Base-by-base conservation (phyloP, 2,113 vertebrate species). In the Cardinalis cardinalis region DNA sequence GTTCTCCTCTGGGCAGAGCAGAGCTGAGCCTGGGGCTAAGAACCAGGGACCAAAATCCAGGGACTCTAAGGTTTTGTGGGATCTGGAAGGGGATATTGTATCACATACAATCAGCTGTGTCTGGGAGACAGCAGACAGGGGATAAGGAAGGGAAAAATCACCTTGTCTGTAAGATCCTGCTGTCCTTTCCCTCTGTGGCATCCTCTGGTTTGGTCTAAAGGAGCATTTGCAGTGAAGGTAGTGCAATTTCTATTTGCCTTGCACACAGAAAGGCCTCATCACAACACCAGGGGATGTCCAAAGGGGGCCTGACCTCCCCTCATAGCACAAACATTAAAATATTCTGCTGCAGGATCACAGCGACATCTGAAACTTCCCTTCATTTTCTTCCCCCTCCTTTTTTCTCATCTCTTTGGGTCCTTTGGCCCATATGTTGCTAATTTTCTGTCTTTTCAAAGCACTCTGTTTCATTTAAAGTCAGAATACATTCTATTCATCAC, bases 381-480 rank as follows among this genome's bases (percentile, higher is more conserved):
- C 36, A 38, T 91, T 93, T 90, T 94, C 89, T 88, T 76, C 80
- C 72, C 78, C n/a, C 64, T 77, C 80, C 72, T 88, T 84, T 94
- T 91, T 95, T 93, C 87, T 93, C 95, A 89, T 96, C 87, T 95
- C 68, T 92, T 92, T 73, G 88, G 94, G 83, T 96, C 91, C 92
- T 93, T 94, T 92, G 72, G 95, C 69, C 95, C 96, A 95, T 94
- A 92, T 96, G 95, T 97, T 97, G 95, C 96, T 97, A 94, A 97
- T 98, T 98, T 97, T 95, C 95, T 95, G 88, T 96, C 96, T 97
- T 98, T 97, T 97, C 95, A 96, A 97, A 97, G 94, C 89, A 61
- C 92, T 95, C 93, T 56, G 25, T 95, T 95, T 96, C 92, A 92
- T 95, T 96, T 93, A 93, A 95, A 97, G 92, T 96, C 95, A 95